Evolutionary conservation across 2,113 vertebrate genomes (phyloP).

Genomic region (Blennius ocellaris): DNA sequence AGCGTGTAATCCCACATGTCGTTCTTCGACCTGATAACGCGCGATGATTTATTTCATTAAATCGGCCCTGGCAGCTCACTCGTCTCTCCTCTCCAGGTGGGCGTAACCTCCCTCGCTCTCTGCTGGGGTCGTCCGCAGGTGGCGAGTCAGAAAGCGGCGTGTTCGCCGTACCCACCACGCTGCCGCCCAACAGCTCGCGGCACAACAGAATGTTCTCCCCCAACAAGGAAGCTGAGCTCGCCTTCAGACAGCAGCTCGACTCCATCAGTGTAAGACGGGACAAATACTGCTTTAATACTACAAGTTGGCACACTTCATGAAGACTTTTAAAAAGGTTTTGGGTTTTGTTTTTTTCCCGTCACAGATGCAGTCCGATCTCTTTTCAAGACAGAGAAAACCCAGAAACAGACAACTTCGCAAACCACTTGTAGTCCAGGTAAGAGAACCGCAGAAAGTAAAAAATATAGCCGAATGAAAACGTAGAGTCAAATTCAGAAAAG

Average conservation of each 20-base stretch:
- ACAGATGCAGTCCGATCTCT: conserved; percentile 92
- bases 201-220: conserved; percentile 93
- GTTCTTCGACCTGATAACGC: not conserved
- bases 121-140: conserved; percentile 83
- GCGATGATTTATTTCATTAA: too few species aligned
- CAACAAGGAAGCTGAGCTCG: conserved; percentile 93
- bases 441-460: conserved; percentile 13
- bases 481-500: not conserved
- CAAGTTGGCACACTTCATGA: not conserved
- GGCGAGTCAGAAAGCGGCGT: conserved; percentile 89
- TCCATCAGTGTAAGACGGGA: conserved; percentile 91
- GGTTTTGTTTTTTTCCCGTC: too few species aligned
- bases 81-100: conserved; percentile 79
- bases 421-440: conserved; percentile 96
- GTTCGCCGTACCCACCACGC: conserved; percentile 94
- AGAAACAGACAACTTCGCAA: conserved; percentile 93
- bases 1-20: not conserved
- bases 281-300: not conserved
- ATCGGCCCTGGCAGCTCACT: not conserved
- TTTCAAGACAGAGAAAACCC: conserved; percentile 91
- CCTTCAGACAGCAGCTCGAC: conserved; percentile 93
- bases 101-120: conserved; percentile 88
- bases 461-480: too few species aligned
- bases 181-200: conserved; percentile 95
- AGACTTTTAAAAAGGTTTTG: too few species aligned